phyloP scores from a whole-genome alignment of 2,888 invertebrate genomes.

The Sesia apiformis region DNA sequence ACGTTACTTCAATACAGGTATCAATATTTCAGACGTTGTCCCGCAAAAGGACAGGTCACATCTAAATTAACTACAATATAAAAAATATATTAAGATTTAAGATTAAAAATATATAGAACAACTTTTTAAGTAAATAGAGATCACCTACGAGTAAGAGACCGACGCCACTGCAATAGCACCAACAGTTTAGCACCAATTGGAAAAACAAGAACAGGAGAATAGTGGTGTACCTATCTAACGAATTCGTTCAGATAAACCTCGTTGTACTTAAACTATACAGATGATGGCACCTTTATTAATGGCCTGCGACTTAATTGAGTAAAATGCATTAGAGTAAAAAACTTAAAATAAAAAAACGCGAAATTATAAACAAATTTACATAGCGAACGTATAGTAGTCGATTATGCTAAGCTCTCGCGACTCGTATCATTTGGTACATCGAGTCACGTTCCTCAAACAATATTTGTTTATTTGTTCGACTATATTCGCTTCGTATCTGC shows the following conservation, averaged over 20 bases:
- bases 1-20: conserved; percentile 66
- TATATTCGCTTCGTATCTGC: conserved; percentile 44
- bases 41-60: conserved; percentile 22
- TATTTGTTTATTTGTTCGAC: conserved; percentile 49
- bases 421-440: conserved; percentile 67
- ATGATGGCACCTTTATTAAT: conserved; percentile 71
- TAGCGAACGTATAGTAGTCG: conserved; percentile 30
- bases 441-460: conserved; percentile 55
- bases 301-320: conserved; percentile 73
- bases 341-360: conserved; percentile 55
- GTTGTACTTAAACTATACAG: conserved; percentile 63
- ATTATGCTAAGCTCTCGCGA: conserved; percentile 63
- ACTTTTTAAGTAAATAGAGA: conserved; percentile 56
- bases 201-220: conserved; percentile 3
- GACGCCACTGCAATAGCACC: conserved; percentile 55
- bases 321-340: conserved; percentile 70
- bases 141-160: conserved; percentile 47
- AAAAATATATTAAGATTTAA: conserved; percentile 48
- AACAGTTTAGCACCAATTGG: conserved; percentile 41
- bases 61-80: conserved; percentile 41
- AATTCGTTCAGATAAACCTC: conserved; percentile 31
- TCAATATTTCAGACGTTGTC: conserved; percentile 47
- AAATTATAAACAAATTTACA: conserved; percentile 49
- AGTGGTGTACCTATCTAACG: conserved; percentile 6
- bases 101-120: conserved; percentile 46